A percentile compares a stretch with the other conserved stretches of the same genome.
These are phyloP conservation scores for Lutjanus argentimaculatus DNA, from an alignment of 2,797 vertebrate species.

Conservation along the genomic window DNA sequence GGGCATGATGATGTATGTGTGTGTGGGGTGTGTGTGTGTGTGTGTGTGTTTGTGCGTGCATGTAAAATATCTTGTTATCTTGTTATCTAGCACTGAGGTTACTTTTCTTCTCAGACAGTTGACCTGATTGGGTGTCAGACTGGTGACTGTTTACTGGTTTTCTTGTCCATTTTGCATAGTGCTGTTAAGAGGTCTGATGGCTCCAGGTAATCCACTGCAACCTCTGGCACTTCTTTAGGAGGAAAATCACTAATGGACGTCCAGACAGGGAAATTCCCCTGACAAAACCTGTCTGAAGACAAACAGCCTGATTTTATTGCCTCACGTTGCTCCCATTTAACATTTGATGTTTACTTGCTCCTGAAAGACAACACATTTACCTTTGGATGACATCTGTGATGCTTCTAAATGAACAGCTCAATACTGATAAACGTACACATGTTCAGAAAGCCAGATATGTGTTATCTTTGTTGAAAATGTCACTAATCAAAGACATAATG, in stretches of 20 bases:
- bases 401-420: not conserved
- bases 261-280: slow-evolving; percentile 42
- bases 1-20: not conserved
- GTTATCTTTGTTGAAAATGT: slow-evolving; percentile 2
- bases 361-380: slow-evolving; percentile 10
- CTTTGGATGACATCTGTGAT: not conserved
- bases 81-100: not conserved
- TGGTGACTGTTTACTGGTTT: slow-evolving; percentile 10
- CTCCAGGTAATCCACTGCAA: slow-evolving; percentile 30
- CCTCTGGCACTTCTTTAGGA: slow-evolving; percentile 13
- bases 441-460: not conserved
- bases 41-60: not conserved
- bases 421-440: not conserved
- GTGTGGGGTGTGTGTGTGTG: not conserved
- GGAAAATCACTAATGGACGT: slow-evolving; percentile 52
- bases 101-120: not conserved
- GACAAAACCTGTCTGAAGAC: slow-evolving; percentile 23
- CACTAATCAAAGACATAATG: not conserved
- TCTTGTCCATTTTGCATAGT: slow-evolving; percentile 1
- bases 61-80: not conserved
- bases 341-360: not conserved
- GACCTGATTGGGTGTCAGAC: not conserved
- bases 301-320: slow-evolving; percentile 9
- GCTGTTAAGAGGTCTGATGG: slow-evolving; percentile 32
- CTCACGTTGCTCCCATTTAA: not conserved